phyloP scores from a whole-genome alignment of 2,888 invertebrate species.

The Lordiphosa andalusiaca region DNA sequence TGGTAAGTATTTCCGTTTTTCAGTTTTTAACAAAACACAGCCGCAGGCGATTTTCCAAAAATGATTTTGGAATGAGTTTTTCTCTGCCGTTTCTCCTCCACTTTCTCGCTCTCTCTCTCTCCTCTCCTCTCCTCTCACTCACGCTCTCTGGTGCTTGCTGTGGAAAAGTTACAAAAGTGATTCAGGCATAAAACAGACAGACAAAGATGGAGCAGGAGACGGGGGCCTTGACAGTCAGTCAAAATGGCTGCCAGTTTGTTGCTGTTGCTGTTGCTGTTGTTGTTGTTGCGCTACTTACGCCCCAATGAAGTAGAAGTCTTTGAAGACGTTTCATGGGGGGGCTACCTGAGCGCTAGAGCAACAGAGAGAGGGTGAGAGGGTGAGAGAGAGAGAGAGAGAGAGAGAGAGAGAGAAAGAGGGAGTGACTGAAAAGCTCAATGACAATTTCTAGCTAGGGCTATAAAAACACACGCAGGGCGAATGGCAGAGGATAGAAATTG shows the following conservation, averaged over 20 bases:
- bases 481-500: slow-evolving; percentile 39
- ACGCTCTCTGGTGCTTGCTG: slow-evolving; percentile 15
- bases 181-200: slow-evolving; percentile 61
- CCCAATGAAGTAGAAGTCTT: slow-evolving; percentile 59
- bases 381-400: not conserved
- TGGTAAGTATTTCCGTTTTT: slow-evolving; percentile 59
- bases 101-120: slow-evolving; percentile 23
- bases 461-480: slow-evolving; percentile 14
- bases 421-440: slow-evolving; percentile 40
- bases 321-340: slow-evolving; percentile 46
- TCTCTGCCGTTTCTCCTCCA: slow-evolving; percentile 25
- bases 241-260: slow-evolving; percentile 58
- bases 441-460: slow-evolving; percentile 43
- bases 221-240: slow-evolving; percentile 43
- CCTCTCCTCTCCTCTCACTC: slow-evolving; percentile 27
- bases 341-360: slow-evolving; percentile 37
- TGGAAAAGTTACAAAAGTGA: slow-evolving; percentile 70
- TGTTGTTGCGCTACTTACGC: slow-evolving; percentile 29
- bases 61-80: slow-evolving; percentile 69
- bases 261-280: slow-evolving; percentile 2
- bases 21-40: slow-evolving; percentile 73
- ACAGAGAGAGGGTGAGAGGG: not conserved
- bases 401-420: slow-evolving; percentile 5
- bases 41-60: slow-evolving; percentile 74
- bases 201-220: slow-evolving; percentile 20